Base-by-base conservation (phyloP, 2,797 vertebrate species). In the Kryptolebias ocellatus region DNA sequence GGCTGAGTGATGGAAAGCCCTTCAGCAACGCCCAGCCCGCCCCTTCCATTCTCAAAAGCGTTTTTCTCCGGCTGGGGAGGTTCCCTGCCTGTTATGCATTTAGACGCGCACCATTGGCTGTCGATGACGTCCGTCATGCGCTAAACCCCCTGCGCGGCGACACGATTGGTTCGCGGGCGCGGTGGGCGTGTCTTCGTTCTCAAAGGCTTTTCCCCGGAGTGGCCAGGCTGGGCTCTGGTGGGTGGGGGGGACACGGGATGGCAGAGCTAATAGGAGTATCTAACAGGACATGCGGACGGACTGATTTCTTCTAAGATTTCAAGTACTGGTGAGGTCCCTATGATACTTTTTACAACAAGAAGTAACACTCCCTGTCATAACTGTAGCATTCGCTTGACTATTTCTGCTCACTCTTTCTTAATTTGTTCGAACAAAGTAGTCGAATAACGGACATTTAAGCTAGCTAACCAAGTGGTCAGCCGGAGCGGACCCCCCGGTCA, bases 241-340 rank as follows among this genome's bases (percentile, higher is more conserved):
- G 83, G 84, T 81, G 75, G 85, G 78, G 86, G 58, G 86, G 85
- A 89, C 79, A 83, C 84, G 81, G 92, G 92, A 93, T 91, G 92
- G 90, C 87, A 88, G 89, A 68, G 87, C 89, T 90, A 87, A 87
- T 76, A 74, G 82, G 87, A 91, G 89, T 81, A 87, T 59, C 79
- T 90, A 91, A 90, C 90, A 86, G 94, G 93, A 92, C 92, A 90
- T 91, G 91, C 89, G 88, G 90, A 87, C 87, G 72, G 70, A 74
- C 82, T 81, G 87, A 87, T 88, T 84, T 86, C 80, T 81, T 72
- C 81, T 83, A 73, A 89, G 79, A 89, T 80, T 81, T 77, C 83
- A 75, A 81, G 74, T 78, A 66, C 84, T 79, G 93, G 94, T 94
- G 88, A 94, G 92, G 66, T 29, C 14, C 49, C 79, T 58, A 56